A percentile compares a stretch with the other conserved stretches of the same genome.
Conservation (phyloP, 2,113 vertebrate species). For the Bucco capensis region DNA sequence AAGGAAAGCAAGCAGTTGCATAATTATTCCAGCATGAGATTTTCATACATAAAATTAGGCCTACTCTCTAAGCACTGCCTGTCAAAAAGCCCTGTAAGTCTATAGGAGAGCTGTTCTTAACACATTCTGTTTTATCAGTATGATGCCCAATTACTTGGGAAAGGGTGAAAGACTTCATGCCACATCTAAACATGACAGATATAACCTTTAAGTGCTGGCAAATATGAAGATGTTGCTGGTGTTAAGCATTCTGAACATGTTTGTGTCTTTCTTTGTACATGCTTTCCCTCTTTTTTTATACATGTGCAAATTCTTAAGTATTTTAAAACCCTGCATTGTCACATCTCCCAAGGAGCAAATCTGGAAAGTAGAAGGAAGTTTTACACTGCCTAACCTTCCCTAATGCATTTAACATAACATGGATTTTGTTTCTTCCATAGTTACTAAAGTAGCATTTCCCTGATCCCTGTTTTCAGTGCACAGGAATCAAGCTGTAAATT, state of each 20-base stretch:
- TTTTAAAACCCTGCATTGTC: background rate
- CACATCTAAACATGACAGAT: slow-evolving; percentile 66
- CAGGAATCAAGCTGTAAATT: background rate
- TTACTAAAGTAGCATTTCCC: background rate
- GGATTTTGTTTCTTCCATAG: background rate
- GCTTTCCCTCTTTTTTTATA: background rate
- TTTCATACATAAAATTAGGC: slow-evolving; percentile 66
- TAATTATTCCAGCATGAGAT: slow-evolving; percentile 68
- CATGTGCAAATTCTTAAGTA: slow-evolving; percentile 35
- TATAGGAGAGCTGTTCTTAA: slow-evolving; percentile 47
- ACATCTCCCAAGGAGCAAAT: background rate
- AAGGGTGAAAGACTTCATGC: slow-evolving; percentile 73
- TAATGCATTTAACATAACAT: background rate
- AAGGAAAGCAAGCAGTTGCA: slow-evolving; percentile 55
- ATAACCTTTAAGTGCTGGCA: slow-evolving; percentile 76
- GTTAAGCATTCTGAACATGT: slow-evolving; percentile 55
- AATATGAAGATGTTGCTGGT: slow-evolving; percentile 56
- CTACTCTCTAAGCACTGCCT: slow-evolving; percentile 61
- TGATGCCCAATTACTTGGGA: slow-evolving; percentile 75
- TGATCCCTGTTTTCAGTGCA: background rate
- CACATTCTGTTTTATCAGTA: slow-evolving; percentile 70
- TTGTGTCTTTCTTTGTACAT: slow-evolving; percentile 45
- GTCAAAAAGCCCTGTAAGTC: slow-evolving; percentile 61
- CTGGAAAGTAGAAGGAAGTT: background rate
- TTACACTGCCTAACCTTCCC: background rate